Conservation (phyloP, 2,113 vertebrate genomes). For the Ia io region DNA sequence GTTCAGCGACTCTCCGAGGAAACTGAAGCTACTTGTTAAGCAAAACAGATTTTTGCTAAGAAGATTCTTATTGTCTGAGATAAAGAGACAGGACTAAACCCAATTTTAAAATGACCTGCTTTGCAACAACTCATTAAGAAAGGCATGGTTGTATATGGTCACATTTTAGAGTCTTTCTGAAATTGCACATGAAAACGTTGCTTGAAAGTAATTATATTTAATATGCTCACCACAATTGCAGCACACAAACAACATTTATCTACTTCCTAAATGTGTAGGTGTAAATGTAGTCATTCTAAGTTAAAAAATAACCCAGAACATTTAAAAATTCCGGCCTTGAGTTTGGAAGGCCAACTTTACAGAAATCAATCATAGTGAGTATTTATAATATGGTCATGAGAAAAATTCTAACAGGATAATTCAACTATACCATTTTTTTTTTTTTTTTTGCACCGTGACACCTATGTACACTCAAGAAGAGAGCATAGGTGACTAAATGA, state of each 20-base stretch:
- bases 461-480: background rate
- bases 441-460: background rate
- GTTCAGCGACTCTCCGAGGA: background rate
- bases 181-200: slow-evolving; percentile 16
- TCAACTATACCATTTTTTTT: background rate
- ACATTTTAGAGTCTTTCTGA: slow-evolving; percentile 35
- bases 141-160: background rate
- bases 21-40: slow-evolving; percentile 31
- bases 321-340: slow-evolving; percentile 14
- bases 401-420: slow-evolving; percentile 4
- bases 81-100: background rate
- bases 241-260: background rate
- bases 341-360: background rate
- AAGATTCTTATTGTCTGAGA: slow-evolving; percentile 25
- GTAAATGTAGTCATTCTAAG: background rate
- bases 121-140: slow-evolving; percentile 25
- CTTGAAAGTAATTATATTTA: background rate
- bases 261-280: slow-evolving; percentile 41
- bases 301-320: background rate
- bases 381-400: slow-evolving; percentile 8
- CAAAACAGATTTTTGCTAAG: slow-evolving; percentile 15
- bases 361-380: slow-evolving; percentile 22
- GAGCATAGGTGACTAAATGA: background rate
- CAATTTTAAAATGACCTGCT: background rate
- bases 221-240: background rate